Evolutionary conservation across 2,797 vertebrate genomes (phyloP).

Genomic region (Acanthurus leucopareius): DNA sequence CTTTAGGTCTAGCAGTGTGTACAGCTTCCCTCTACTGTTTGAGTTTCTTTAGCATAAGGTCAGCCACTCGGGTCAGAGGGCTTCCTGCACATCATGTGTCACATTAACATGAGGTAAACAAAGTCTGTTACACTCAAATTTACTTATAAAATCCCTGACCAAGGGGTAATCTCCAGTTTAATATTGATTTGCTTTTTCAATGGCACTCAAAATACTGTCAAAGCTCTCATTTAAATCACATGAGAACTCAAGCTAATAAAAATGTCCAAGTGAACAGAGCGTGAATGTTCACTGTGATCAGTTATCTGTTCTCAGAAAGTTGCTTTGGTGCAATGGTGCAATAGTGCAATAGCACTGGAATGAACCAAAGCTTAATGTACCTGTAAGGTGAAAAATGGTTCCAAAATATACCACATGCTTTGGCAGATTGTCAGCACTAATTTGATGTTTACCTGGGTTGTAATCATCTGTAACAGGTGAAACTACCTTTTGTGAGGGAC

Average conservation of each 20-base stretch:
- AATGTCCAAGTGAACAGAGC: background rate
- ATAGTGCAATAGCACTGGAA: background rate
- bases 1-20: background rate
- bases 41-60: background rate
- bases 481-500: too few species aligned
- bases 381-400: background rate
- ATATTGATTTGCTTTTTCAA: background rate
- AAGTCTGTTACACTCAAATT: slow-evolving; percentile 7
- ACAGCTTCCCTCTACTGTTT: background rate
- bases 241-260: background rate
- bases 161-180: background rate
- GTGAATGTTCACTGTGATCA: background rate
- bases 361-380: background rate
- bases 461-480: too few species aligned
- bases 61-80: background rate
- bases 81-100: slow-evolving; percentile 19
- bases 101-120: slow-evolving; percentile 25
- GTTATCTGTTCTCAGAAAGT: background rate
- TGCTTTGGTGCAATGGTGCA: too few species aligned
- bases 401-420: too few species aligned
- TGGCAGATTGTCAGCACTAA: too few species aligned
- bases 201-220: slow-evolving; percentile 2
- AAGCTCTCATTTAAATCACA: background rate
- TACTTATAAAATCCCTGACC: slow-evolving; percentile 7
- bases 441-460: too few species aligned